Evolutionary conservation across 2,888 invertebrate species (phyloP), one percentile per base, ranked within the genome.

Genomic region (Xanthorhoe designata): DNA sequence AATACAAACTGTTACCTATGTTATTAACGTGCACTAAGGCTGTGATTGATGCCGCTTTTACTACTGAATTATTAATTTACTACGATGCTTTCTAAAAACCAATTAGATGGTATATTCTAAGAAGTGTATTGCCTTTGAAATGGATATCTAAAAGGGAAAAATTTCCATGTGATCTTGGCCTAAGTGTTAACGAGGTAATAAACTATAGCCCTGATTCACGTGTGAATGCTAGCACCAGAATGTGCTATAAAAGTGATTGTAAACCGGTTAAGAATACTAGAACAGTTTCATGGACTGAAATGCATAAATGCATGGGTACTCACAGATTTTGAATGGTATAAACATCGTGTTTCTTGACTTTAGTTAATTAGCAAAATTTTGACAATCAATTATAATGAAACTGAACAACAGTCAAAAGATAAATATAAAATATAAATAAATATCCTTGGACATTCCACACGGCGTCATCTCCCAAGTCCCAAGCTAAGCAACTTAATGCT

Each of bases 131-230:
- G 38, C 9, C 18, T 18, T 55, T 42, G n/a, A 42, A 17, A 13
- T 19, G 19, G 19, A 50, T 24, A 45, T 9, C 32, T 47, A 47
- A n/a, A 56, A 38, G 15, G 52, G 17, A 32, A 17, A 32, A 29
- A 29, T 6, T 29, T 24, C 29, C 18, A 9, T 51, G 38, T 47
- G 35, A 47, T 61, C 47, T 61, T 61, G 61, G 61, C 61, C 24
- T 54, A 61, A 19, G 35, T 35, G 61, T 54, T 54, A 61, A 61
- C 54, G 61, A 61, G 61, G 47, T 35, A 61, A 13, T 54, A 47
- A 57, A 56, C 29, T 32, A 49, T 45, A 49, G 17, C 6, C 7
- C 52, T 6, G 18, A 32, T 50, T 18, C 35, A 35, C 32, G 47
- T 18, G 57, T 15, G 29, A 52, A 9, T n/a, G 3, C 29, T 13